Conservation (phyloP, 1,140 invertebrate species). For the Brachionus rotundiformis region DNA sequence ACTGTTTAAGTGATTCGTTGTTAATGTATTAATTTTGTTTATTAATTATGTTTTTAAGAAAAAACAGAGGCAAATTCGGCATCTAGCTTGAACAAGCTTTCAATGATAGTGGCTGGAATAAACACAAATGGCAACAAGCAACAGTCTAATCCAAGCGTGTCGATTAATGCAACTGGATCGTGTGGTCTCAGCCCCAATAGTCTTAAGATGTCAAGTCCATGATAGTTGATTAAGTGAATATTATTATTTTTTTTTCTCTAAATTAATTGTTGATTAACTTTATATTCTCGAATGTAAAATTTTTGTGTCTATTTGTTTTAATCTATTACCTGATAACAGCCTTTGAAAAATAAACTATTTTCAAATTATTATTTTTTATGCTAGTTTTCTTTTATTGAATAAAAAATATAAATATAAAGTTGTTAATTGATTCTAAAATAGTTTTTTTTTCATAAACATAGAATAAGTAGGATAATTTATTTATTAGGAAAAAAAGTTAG, state of each 20-base stretch:
- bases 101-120: constrained; percentile 44
- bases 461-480: no score
- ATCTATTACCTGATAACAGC: not conserved
- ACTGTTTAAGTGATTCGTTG: not conserved
- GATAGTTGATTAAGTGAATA: not conserved
- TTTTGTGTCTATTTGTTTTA: constrained; percentile 13
- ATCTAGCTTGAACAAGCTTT: constrained; percentile 36
- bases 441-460: no score
- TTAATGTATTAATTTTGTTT: no score
- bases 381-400: no score
- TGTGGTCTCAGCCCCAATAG: constrained; percentile 27
- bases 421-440: no score
- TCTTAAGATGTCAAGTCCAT: constrained; percentile 34
- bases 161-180: not conserved
- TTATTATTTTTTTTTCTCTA: not conserved
- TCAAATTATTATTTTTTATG: no score
- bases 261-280: not conserved
- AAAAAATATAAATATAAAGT: no score
- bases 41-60: not conserved
- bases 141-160: constrained; percentile 5
- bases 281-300: not conserved
- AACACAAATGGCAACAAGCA: constrained; percentile 37
- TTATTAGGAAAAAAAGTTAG: no score
- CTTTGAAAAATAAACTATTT: constrained; percentile 6
- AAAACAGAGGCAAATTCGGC: constrained; percentile 39